These are phyloP conservation scores for Psilopsiagon aymara DNA, from an alignment of 2,113 vertebrate species.

Conservation along the genomic window DNA sequence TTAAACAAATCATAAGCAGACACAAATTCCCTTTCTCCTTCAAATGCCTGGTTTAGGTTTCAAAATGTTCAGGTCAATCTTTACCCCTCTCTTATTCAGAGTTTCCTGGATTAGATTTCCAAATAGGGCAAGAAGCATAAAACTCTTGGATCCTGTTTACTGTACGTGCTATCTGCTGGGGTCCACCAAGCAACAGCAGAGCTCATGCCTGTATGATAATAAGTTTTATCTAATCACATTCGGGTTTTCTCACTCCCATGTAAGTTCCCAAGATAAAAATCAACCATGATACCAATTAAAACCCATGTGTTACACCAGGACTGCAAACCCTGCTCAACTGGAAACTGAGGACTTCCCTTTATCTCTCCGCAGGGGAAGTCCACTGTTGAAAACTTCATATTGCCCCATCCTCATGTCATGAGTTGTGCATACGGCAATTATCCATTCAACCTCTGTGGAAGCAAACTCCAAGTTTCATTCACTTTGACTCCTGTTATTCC, in stretches of 20 bases:
- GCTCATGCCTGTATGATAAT: neutral
- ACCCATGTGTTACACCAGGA: neutral
- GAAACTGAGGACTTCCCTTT: neutral
- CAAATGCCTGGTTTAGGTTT: neutral
- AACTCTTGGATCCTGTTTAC: neutral
- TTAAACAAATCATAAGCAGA: neutral
- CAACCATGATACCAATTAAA: neutral
- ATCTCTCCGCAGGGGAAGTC: neutral
- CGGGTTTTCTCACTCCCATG: neutral
- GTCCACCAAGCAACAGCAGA: neutral
- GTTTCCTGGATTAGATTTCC: neutral
- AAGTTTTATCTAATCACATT: neutral
- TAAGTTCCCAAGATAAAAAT: neutral
- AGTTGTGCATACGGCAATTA: fast-evolving
- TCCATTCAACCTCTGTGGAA: neutral
- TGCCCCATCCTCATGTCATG: neutral
- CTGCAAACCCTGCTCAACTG: neutral
- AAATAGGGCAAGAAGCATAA: neutral
- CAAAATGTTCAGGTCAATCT: neutral
- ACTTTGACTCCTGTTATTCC: fast-evolving
- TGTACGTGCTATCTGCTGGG: fast-evolving
- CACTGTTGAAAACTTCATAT: neutral
- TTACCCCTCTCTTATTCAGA: neutral
- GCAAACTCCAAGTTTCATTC: neutral
- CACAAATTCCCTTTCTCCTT: neutral